Base-by-base conservation (phyloP, 1,140 invertebrate genomes). In the Dendrolimus punctatus region DNA sequence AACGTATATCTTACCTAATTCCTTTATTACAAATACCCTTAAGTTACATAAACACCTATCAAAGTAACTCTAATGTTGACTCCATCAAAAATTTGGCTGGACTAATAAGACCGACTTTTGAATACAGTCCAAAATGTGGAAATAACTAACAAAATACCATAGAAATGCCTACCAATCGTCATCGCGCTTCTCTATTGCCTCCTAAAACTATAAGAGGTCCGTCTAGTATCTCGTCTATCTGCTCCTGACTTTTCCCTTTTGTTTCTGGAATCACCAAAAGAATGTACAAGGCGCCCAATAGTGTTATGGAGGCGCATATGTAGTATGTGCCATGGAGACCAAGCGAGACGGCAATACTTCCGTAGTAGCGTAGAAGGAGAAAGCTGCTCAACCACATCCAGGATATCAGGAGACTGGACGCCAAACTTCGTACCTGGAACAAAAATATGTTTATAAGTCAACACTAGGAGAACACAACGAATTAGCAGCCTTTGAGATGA, bases 331-430 rank as follows among this genome's bases (percentile, higher is more conserved):
- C 74, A 64, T 85, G 80, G 40, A 85, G 73, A 1, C 82, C 80
- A 23, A 85, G 61, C 1, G 65, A 62, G 38, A 75, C 55, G 6
- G 82, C 79, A 0, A 84, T 58, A 45, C 73, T 66, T 4, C 80
- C 79, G 54, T 74, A 85, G 60, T 84, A 85, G 6, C 80, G 69
- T 0, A 85, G 75, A 6, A 82, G 55, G 23, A 85, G 62, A 46
- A 85, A 85, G 55, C 71, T 84, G 58, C 76, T 81, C 0, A 84
- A 59, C 82, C 82, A 84, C 64, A 77, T 84, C 79, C 79, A 85
- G n/a, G 79, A 75, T 46, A 85, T 79, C 8, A 85, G 68, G 8
- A 85, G 70, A 48, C 82, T 82, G 38, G 82, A 85, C 5, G 82
- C 80, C 5, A 84, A 63, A 42, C 76, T 77, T 9, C 82, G 71